Conservation (phyloP, 2,113 vertebrate genomes). For the Alouatta palliata region DNA sequence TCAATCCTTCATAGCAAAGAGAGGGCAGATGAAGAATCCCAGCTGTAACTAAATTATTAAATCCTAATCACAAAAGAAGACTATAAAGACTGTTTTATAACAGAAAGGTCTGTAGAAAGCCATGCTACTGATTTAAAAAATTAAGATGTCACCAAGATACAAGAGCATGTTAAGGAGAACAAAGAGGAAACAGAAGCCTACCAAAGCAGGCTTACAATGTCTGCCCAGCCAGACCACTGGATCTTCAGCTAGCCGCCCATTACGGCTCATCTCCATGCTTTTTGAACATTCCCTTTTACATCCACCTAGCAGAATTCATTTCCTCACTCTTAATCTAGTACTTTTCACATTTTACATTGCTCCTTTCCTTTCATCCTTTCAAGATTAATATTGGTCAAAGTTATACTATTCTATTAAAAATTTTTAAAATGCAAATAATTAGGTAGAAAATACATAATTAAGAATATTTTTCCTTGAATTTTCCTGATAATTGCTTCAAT, state of each 20-base stretch:
- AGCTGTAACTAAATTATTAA: neutral
- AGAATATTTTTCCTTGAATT: constrained; percentile 3
- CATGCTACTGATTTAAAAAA: neutral
- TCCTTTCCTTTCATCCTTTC: neutral
- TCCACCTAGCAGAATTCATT: neutral
- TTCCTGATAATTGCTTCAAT: neutral
- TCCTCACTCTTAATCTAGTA: neutral
- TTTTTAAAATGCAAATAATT: neutral
- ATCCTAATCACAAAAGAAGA: neutral
- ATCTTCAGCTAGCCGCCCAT: neutral
- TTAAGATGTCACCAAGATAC: neutral
- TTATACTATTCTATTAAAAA: neutral
- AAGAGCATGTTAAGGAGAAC: neutral
- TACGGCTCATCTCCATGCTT: neutral
- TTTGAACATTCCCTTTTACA: neutral
- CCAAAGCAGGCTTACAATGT: neutral
- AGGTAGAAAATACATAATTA: neutral
- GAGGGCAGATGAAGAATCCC: neutral
- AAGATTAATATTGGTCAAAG: neutral
- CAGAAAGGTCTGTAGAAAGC: neutral
- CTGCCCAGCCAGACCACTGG: neutral
- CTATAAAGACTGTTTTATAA: neutral
- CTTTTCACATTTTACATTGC: neutral
- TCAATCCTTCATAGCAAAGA: neutral
- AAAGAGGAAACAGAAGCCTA: neutral